Percentiles rank a stretch among this genome's conserved stretches.
Conservation (phyloP, 2,888 invertebrate genomes). For the Tenodera sinensis region DNA sequence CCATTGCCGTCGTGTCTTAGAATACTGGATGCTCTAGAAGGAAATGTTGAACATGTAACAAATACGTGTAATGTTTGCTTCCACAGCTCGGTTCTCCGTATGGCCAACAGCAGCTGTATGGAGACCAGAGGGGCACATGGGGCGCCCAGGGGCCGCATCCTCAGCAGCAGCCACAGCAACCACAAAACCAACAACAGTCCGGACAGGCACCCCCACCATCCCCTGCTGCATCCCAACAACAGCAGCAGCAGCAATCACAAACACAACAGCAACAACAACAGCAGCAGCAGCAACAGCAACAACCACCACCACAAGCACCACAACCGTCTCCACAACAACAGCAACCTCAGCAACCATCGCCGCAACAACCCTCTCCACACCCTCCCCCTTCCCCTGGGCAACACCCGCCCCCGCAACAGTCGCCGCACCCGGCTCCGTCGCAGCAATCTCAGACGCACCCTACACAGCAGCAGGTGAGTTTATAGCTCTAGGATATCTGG, state of each 20-base stretch:
- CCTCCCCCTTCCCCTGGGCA: constrained; percentile 34
- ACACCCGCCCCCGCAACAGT: constrained; percentile 32
- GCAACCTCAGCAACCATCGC: constrained; percentile 46
- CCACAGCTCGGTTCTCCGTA: constrained; percentile 31
- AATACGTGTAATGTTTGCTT: neutral
- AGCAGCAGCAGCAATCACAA: constrained; percentile 19
- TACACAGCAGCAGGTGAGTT: neutral
- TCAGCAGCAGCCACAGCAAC: constrained; percentile 42
- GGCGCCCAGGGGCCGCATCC: constrained; percentile 53
- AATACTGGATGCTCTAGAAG: too few relatives aligned
- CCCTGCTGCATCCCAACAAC: constrained; percentile 48
- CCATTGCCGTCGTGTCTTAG: too few relatives aligned
- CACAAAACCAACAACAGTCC: constrained; percentile 35
- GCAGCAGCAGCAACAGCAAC: constrained; percentile 21
- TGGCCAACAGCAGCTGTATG: constrained; percentile 27
- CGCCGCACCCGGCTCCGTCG: constrained; percentile 38
- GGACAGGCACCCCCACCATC: constrained; percentile 35
- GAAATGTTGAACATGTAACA: too few relatives aligned
- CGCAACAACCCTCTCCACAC: constrained; percentile 44
- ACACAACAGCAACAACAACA: constrained; percentile 24
- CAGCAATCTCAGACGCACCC: constrained; percentile 47
- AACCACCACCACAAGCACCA: constrained; percentile 20
- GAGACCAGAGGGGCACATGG: constrained; percentile 37
- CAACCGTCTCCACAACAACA: constrained; percentile 24
- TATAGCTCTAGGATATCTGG: too few relatives aligned